Percentiles rank a stretch among this genome's conserved stretches.
phyloP scores from a whole-genome alignment of 2,888 invertebrate species.

The Busseola fusca region DNA sequence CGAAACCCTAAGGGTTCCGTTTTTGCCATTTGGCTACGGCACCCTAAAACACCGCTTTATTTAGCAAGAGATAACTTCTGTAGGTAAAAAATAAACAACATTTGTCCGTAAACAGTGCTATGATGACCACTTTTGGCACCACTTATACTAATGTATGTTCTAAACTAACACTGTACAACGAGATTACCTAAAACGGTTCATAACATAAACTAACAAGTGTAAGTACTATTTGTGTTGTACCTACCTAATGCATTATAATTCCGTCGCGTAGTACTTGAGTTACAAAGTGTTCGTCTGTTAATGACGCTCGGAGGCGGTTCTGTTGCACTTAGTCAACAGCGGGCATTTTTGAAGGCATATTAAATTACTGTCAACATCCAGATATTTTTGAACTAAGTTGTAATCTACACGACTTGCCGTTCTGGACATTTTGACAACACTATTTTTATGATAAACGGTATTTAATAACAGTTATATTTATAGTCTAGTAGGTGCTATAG shows the following conservation, averaged over 20 bases:
- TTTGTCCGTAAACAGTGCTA: neutral
- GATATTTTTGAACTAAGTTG: neutral
- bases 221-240: conserved; percentile 25
- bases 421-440: no score
- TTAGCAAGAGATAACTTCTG: neutral
- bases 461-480: neutral
- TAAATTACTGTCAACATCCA: neutral
- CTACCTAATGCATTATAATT: conserved; percentile 26
- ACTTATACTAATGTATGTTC: conserved; percentile 4
- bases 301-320: conserved; percentile 17
- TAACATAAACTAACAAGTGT: conserved; percentile 20
- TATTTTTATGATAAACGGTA: no score
- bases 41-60: neutral
- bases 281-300: conserved; percentile 16
- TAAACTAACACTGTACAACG: neutral
- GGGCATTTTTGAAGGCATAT: neutral
- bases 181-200: conserved; percentile 8
- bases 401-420: neutral
- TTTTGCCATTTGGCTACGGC: no score
- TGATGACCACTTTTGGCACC: neutral
- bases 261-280: neutral
- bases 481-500: neutral
- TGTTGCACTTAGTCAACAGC: neutral
- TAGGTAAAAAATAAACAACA: neutral
- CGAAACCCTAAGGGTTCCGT: no score